Evolutionary conservation across 2,113 vertebrate genomes (phyloP), one percentile per base, ranked within the genome.

Genomic region (Dryoscopus gambensis): DNA sequence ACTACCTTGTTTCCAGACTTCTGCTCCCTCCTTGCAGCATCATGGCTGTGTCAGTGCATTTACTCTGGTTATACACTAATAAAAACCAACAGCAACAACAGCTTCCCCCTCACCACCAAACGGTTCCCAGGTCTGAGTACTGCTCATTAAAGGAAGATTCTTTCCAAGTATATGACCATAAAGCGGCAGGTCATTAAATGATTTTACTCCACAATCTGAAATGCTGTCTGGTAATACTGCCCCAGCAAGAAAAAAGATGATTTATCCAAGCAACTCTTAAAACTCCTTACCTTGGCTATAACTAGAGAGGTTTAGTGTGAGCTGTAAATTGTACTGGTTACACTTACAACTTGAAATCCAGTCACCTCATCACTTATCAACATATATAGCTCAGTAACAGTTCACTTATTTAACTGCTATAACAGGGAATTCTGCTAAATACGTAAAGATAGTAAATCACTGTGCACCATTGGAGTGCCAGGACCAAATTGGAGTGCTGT

Each of bases 271-370:
- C 47, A 39, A 20, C 52, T 89, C 52, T 69, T 95, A 88, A 90
- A 95, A 55, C 53, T 78, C 76, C 79, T 94, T 96, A 60, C 50
- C 47, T 87, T 83, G 87, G 78, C 57, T 96, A n/a, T 76, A 93
- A 96, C 84, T 74, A 92, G 65, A 28, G 15, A 24, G 40, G 57
- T 60, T 96, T 64, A 88, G 6, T 33, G 23, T 22, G 39, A 96
- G 47, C 75, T 88, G 46, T 37, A 82, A 94, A 90, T 67, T 84
- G 56, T 50, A 30, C 25, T 69, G 82, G 77, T 85, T 94, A 78
- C 22, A 77, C 65, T 40, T 80, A 69, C 62, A 67, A 56, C 57
- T 92, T 64, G 35, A 42, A 92, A 93, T 68, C 49, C 85, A 87
- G 75, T 74, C 84, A 93, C 19, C 20, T 68, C 93, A 56, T 52